Percentiles rank a stretch among this genome's conserved stretches.
Evolutionary conservation across 2,888 invertebrate species (phyloP).

Genomic region (Leptura quadrifasciata): DNA sequence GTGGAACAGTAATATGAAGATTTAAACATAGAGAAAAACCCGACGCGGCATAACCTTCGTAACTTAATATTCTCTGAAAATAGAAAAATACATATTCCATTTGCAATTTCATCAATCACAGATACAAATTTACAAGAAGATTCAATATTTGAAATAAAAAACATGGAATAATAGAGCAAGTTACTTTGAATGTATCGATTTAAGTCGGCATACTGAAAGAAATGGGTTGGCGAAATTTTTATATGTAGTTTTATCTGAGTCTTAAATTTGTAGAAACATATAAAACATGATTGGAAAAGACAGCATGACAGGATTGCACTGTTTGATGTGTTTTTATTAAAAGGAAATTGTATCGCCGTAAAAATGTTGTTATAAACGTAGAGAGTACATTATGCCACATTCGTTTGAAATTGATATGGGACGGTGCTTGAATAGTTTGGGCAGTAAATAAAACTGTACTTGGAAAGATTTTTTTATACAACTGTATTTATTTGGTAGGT

Average conservation of each 20-base stretch:
- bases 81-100: neutral
- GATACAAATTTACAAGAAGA: neutral
- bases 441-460: neutral
- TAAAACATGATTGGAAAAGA: conserved; percentile 14
- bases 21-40: neutral
- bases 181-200: neutral
- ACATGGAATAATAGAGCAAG: neutral
- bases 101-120: neutral
- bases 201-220: neutral
- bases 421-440: neutral
- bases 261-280: conserved; percentile 7
- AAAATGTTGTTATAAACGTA: neutral
- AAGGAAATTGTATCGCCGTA: neutral
- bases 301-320: neutral
- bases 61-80: neutral
- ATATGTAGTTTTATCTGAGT: conserved; percentile 9
- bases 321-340: neutral
- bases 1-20: neutral
- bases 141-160: conserved; percentile 7
- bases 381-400: neutral
- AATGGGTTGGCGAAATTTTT: neutral
- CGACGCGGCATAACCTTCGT: neutral
- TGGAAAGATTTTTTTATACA: neutral
- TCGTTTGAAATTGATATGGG: neutral
- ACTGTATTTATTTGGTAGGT: neutral